Evolutionary conservation across 2,113 vertebrate genomes (phyloP).

Genomic region (Etheostoma cragini): DNA sequence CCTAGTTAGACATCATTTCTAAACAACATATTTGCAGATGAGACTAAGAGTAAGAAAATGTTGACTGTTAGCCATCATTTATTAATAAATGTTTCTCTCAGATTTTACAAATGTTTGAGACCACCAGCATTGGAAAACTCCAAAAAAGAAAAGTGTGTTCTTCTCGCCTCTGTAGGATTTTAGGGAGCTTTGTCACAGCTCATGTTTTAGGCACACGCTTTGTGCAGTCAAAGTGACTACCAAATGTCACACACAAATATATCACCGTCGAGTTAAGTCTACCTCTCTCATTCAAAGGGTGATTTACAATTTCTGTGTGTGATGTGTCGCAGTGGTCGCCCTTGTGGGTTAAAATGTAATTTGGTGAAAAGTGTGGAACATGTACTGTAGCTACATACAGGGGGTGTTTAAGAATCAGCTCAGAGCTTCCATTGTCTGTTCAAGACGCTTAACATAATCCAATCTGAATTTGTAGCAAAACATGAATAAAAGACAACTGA

Average conservation of each 20-base stretch:
- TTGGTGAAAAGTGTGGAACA: slow-evolving; percentile 19
- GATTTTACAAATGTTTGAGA: background rate
- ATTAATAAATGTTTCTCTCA: background rate
- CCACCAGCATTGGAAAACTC: background rate
- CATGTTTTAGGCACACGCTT: slow-evolving; percentile 33
- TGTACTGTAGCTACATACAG: background rate
- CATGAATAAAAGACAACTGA: background rate
- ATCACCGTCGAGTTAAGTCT: slow-evolving; percentile 13
- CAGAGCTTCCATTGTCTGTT: background rate
- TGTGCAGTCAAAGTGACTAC: slow-evolving; percentile 21
- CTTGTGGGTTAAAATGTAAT: background rate
- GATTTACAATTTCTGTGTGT: slow-evolving; percentile 13
- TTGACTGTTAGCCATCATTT: background rate
- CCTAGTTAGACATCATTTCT: background rate
- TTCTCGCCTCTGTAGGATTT: background rate
- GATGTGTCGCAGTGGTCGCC: background rate
- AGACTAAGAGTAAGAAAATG: background rate
- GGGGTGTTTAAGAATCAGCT: background rate
- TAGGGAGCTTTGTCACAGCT: slow-evolving; percentile 33
- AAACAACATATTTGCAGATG: background rate
- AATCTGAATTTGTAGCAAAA: background rate
- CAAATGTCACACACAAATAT: slow-evolving; percentile 25
- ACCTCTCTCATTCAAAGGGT: slow-evolving; percentile 8
- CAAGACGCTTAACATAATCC: background rate
- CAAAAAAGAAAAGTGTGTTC: background rate